Evolutionary conservation across 2,888 invertebrate species (phyloP), one percentile per base, ranked within the genome.

Genomic region (Lochmaea crataegi): DNA sequence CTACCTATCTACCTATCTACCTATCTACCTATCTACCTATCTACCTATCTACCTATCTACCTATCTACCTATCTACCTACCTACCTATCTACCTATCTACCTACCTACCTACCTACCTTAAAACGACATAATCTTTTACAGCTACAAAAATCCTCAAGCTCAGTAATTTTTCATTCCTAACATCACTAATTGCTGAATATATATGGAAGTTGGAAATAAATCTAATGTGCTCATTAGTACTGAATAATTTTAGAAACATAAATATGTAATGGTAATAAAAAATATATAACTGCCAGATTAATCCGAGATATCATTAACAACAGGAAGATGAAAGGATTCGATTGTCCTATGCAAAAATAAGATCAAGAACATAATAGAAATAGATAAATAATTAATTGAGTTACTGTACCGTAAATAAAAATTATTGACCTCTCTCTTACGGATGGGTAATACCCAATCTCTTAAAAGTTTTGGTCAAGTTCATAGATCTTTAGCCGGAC

Each of bases 361-460:
- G 26, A 56, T 56, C 56, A 56, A 16, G 16, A 53, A 53, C 12
- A 18, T 22, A 14, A 57, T 26, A 57, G 14, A 48, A 48, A n/a
- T 5, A 48, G 48, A 48, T 48, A 48, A 12, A n/a, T 48, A 53
- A 2, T 18, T 53, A 53, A 18, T 53, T 0, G 51, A 53, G 51
- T 53, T 53, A 53, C 16, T 16, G 51, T 53, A 53, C 18, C 51
- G 18, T 53, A 53, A 53, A 53, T 53, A 16, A 53, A 16, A 53
- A 53, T 53, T 53, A 16, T 53, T 53, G 51, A 53, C 51, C 18
- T 12, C 51, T 12, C 51, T 9, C 6, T 53, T 16, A 53, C 51
- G 51, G n/a, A 53, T 53, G 16, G 48, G 51, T 53, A 53, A 53
- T 53, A 53, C 51, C 51, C n/a, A 53, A 53, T 53, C 18, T n/a